phyloP scores from a whole-genome alignment of 2,888 invertebrate species.

The Metallyticus violacea region DNA sequence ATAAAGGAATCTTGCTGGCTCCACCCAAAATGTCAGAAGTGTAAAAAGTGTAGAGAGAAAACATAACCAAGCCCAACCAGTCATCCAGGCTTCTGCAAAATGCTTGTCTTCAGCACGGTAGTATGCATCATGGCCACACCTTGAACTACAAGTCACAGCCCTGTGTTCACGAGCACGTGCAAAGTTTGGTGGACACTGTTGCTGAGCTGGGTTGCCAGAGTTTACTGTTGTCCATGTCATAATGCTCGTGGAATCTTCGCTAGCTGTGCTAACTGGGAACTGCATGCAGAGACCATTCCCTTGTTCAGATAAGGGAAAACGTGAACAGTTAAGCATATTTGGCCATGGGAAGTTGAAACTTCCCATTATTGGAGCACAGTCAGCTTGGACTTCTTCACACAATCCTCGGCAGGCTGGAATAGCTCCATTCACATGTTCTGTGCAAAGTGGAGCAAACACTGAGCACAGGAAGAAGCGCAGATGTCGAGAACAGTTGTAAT shows the following conservation, averaged over 20 bases:
- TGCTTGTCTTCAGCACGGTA: slow-evolving; percentile 66
- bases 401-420: slow-evolving; percentile 84
- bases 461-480: slow-evolving; percentile 86
- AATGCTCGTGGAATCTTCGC: slow-evolving; percentile 27
- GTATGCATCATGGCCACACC: slow-evolving; percentile 66
- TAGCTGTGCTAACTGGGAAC: slow-evolving; percentile 43
- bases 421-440: slow-evolving; percentile 78
- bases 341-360: slow-evolving; percentile 66
- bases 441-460: slow-evolving; percentile 87
- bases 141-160: slow-evolving; percentile 51
- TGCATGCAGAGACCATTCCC: slow-evolving; percentile 74
- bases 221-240: slow-evolving; percentile 42
- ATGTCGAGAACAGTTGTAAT: slow-evolving; percentile 76
- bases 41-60: slow-evolving; percentile 80
- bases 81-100: slow-evolving; percentile 70
- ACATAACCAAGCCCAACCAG: slow-evolving; percentile 73
- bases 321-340: slow-evolving; percentile 70
- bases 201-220: slow-evolving; percentile 48
- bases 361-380: slow-evolving; percentile 68
- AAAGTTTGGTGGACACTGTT: slow-evolving; percentile 59
- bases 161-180: slow-evolving; percentile 49
- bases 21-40: slow-evolving; percentile 82
- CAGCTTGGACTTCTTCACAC: slow-evolving; percentile 67
- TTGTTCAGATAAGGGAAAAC: slow-evolving; percentile 70
- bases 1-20: slow-evolving; percentile 81